Evolutionary conservation across 1,140 invertebrate species (phyloP), one percentile per base, ranked within the genome.

Genomic region (Potamilus streckersoni): DNA sequence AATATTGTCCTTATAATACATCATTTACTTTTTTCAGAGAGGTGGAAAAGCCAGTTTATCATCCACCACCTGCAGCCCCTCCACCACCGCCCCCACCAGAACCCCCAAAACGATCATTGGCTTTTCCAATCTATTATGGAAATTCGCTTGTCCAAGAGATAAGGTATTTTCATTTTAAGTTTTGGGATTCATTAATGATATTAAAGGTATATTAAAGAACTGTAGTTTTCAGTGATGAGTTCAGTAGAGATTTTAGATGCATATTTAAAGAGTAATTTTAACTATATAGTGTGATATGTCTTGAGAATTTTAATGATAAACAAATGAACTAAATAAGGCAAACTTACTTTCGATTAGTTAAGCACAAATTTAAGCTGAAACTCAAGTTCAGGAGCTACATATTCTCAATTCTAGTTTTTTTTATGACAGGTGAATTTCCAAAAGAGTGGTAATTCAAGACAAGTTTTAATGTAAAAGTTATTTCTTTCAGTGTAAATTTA

Each of bases 71-170:
- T 13, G 78, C 81, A 16, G 79, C 67, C 1, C 80, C 71, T 14
- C 67, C 71, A 11, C 79, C 79, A 19, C 74, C 74, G 15, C 74
- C 77, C 1, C 75, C 70, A 70, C 73, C 69, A 31, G 79, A 79
- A 17, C 70, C 62, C 8, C 76, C 74, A 38, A 80, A 79, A 61
- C 82, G 80, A 57, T 73, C 80, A 16, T 83, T 82, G 38, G 80
- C 84, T 4, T 85, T 85, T 64, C 85, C 85, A 19, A 78, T 87
- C 11, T 86, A 83, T 69, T 87, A 86, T 78, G 86, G 86, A 12
- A 86, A 83, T 63, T 86, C 86, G 27, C 69, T 87, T 19, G 85
- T 87, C 63, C 84, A 84, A 69, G 86, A 87, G 83, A 86, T 87
- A n/a, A 79, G 76, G 83, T 86, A 80, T 58, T 73, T 72, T 49